phyloP scores from a whole-genome alignment of 2,113 vertebrate species.

The Myodes glareolus region DNA sequence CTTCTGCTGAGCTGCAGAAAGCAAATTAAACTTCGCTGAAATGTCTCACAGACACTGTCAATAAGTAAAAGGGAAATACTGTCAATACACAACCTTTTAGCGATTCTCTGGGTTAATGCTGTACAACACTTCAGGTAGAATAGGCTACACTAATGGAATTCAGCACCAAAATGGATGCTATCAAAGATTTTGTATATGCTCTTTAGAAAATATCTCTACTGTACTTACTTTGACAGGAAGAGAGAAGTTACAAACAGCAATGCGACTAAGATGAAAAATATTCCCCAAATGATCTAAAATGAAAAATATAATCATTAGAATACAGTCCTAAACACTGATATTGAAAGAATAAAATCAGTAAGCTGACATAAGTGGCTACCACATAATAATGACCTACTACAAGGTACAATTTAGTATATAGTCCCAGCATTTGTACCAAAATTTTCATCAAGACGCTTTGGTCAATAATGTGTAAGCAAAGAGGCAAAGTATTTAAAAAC shows the following conservation, averaged over 20 bases:
- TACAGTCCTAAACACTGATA: constrained; percentile 47
- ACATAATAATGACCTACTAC: not conserved
- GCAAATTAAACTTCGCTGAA: constrained; percentile 39
- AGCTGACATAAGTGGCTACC: not conserved
- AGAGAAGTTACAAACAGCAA: constrained; percentile 94
- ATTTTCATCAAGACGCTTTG: constrained; percentile 50
- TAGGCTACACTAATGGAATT: not conserved
- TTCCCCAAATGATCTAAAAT: constrained; percentile 93
- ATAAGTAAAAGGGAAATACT: constrained; percentile 35
- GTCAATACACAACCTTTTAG: not conserved
- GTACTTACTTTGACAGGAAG: constrained; percentile 98
- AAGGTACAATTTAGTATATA: constrained; percentile 20
- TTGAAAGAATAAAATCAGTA: constrained; percentile 65
- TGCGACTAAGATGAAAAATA: constrained; percentile 96
- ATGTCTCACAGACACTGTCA: constrained; percentile 18
- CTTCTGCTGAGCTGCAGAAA: constrained; percentile 21
- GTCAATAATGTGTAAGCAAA: constrained; percentile 24
- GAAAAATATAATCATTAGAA: constrained; percentile 73
- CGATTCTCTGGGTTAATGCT: constrained; percentile 41
- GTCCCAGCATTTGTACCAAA: not conserved
- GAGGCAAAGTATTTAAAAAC: constrained; percentile 23
- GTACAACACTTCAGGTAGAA: constrained; percentile 50
- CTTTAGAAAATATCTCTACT: constrained; percentile 52
- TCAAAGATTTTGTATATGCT: not conserved
- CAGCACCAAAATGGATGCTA: not conserved